Evolutionary conservation across 2,888 invertebrate genomes (phyloP), one percentile per base, ranked within the genome.

Genomic region (Sceliomorpha sp.): DNA sequence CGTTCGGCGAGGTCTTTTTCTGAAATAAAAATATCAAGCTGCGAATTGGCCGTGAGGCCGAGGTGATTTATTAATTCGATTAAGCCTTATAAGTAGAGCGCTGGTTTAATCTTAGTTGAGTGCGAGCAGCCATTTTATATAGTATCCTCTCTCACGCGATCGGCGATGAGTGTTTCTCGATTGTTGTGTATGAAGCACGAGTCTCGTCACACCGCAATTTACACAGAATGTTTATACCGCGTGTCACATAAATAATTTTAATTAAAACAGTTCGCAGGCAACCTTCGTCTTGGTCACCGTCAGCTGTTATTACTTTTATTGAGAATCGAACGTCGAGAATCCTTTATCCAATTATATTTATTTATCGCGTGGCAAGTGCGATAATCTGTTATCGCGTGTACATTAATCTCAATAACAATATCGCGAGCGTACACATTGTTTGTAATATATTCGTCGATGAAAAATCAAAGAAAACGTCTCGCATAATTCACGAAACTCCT

Each of bases 51-150:
- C 74, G 72, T 56, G 77, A 71, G 68, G 62, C 50, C 32, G 44
- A 51, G 68, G 70, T 84, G 83, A 84, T 84, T 84, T 84, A 84
- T 82, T 81, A 79, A 83, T 84, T 84, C 84, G 82, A 84, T 84
- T 84, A 82, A 82, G 77, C 75, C 76, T 78, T 75, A 79, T 82
- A 82, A 81, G 79, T 78, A 75, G 74, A 76, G 75, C 72, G 75
- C 72, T 64, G 75, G 76, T 80, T 80, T 82, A 82, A 84, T 84
- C 80, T 83, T 74, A 77, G 78, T 74, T 73, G 79, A 79, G 78
- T 73, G 78, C 76, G 71, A 78, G 74, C 72, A 63, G 37, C 20
- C 74, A 79, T 78, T 82, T 82, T 82, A 83, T 81, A 78, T 80
- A 83, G 75, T 79, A 78, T 74, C 69, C 63, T 74, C 67, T 74